Evolutionary conservation across 2,797 vertebrate genomes (phyloP), one percentile per base, ranked within the genome.

Genomic region (Morus bassanus): DNA sequence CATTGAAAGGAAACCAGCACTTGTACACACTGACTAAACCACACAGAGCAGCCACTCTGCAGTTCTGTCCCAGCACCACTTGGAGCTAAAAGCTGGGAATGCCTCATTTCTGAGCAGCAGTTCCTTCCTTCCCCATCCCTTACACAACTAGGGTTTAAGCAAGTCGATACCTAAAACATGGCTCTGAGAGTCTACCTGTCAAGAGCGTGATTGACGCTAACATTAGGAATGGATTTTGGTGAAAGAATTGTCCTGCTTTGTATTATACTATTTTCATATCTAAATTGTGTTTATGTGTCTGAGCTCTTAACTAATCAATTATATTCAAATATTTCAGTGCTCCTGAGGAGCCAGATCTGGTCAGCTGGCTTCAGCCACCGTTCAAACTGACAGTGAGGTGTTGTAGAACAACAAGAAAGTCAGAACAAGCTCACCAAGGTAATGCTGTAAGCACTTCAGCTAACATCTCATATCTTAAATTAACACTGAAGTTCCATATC

Each of bases 101-200:
- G 54, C 18, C 39, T 85, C 39, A 27, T 33, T 50, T 43, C 54
- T 79, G 33, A 70, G 63, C 23, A 59, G 50, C 35, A 43, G 12
- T 45, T 89, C 16, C 11, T 69, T 72, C 39, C 24, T 70, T 75
- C 57, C n/a, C n/a, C 21, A 9, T 13, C 53, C 69, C 31, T 64
- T 64, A 75, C 21, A 75, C 64, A 77, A 8, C 3, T 1, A 50
- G 14, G 4, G 3, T 65, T 81, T 33, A 65, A 8, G 17, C 4
- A 15, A 76, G 15, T 17, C 0, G 0, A 85, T 50, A 64, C 19
- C 31, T 69, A 41, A 92, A 88, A 30, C 3, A 0, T 17, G 14
- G 6, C 31, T 93, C 64, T 53, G 9, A 70, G 25, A 59, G 8
- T 24, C 39, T 15, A 56, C 19, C 10, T 53, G 17, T 57, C 64